Percentiles rank a stretch among this genome's conserved stretches.
Conservation (phyloP, 2,797 vertebrate species). For the Sebastes baramenuke region DNA sequence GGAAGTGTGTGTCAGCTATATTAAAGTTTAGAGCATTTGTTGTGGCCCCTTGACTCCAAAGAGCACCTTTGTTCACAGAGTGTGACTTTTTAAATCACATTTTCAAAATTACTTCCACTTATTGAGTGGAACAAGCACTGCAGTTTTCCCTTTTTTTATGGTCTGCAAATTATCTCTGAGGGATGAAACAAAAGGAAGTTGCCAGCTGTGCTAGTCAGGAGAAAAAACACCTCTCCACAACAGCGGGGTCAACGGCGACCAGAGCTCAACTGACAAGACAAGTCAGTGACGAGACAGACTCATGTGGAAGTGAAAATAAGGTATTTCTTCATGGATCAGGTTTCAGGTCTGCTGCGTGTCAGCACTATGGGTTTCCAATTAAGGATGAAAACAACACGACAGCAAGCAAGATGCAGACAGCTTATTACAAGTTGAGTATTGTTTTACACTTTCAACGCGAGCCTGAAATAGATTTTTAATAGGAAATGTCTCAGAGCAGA, state of each 20-base stretch:
- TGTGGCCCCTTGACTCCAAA: slow-evolving; percentile 7
- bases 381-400: neutral
- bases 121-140: neutral
- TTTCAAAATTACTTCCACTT: slow-evolving; percentile 21
- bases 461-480: neutral
- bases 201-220: neutral
- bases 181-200: neutral
- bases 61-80: neutral
- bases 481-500: neutral
- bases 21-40: neutral
- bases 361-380: slow-evolving; percentile 42
- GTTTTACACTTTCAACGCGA: slow-evolving; percentile 1
- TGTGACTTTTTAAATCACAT: slow-evolving; percentile 6
- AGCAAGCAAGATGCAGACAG: slow-evolving; percentile 3
- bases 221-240: no score
- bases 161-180: slow-evolving; percentile 2
- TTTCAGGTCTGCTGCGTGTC: slow-evolving; percentile 15
- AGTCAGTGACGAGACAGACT: neutral
- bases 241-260: slow-evolving; percentile 13
- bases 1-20: neutral
- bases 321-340: neutral
- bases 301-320: neutral
- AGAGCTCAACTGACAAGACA: slow-evolving; percentile 4
- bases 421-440: neutral
- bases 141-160: neutral